Percentiles rank a stretch among this genome's conserved stretches.
These are phyloP conservation scores for Pipa parva DNA, from an alignment of 2,113 vertebrate genomes.

Conservation along the genomic window DNA sequence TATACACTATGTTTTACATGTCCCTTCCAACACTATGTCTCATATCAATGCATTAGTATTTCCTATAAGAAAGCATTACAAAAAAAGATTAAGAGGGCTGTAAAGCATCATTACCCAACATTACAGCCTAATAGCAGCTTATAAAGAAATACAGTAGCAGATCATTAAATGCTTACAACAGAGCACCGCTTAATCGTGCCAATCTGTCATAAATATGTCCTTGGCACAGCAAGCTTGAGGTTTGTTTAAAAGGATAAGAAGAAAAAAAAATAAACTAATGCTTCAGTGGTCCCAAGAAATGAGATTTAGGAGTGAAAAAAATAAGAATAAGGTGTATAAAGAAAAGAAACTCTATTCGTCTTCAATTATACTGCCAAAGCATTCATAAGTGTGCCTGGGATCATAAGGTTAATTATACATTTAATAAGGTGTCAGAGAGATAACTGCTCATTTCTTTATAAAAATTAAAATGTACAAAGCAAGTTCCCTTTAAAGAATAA, in stretches of 20 bases:
- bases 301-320: constrained; percentile 68
- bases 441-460: constrained; percentile 88
- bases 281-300: constrained; percentile 61
- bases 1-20: too few species aligned
- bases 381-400: constrained; percentile 77
- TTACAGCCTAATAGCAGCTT: constrained; percentile 40
- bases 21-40: too few species aligned
- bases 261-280: constrained; percentile 59
- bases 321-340: constrained; percentile 56
- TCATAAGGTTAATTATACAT: constrained; percentile 92
- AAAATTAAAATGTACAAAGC: constrained; percentile 90
- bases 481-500: constrained; percentile 87
- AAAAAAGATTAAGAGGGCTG: constrained; percentile 32
- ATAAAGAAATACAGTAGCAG: constrained; percentile 4
- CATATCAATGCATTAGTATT: too few species aligned
- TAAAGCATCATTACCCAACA: constrained; percentile 41
- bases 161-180: constrained; percentile 22
- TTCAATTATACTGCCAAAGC: constrained; percentile 80
- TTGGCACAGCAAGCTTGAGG: constrained; percentile 52
- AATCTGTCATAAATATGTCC: constrained; percentile 43
- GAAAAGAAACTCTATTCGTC: constrained; percentile 65
- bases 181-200: constrained; percentile 19
- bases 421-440: constrained; percentile 88
- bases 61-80: constrained; percentile 16
- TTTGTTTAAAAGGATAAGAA: constrained; percentile 64